Percentiles rank a stretch among this genome's conserved stretches.
Conservation (phyloP, 2,888 invertebrate species). For the Yponomeuta sedellus region DNA sequence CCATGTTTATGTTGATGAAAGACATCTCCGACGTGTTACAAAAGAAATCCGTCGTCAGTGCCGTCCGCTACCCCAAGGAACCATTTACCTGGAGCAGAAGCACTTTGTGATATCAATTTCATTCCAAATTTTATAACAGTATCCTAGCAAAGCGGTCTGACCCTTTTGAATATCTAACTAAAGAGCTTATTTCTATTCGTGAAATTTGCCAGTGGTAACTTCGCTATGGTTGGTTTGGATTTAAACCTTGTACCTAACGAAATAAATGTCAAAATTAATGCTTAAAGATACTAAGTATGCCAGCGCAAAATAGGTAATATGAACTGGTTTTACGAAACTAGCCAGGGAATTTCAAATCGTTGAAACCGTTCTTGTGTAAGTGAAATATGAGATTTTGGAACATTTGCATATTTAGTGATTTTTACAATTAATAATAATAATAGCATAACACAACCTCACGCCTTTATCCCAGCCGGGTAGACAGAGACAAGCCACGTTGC, state of each 20-base stretch:
- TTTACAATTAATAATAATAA: too few relatives aligned
- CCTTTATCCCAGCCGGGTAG: too few relatives aligned
- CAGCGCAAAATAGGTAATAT: background rate
- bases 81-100: background rate
- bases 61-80: background rate
- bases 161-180: background rate
- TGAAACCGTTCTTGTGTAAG: background rate
- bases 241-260: background rate
- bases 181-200: background rate
- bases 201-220: background rate
- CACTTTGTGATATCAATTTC: background rate
- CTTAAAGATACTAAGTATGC: background rate
- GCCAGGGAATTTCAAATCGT: background rate
- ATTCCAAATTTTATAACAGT: background rate
- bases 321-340: background rate
- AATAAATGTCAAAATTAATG: background rate
- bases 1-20: too few relatives aligned
- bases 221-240: background rate
- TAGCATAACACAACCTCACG: too few relatives aligned
- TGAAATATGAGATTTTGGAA: background rate
- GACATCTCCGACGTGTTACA: too few relatives aligned
- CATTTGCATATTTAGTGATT: too few relatives aligned
- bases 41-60: too few relatives aligned
- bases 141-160: slow-evolving; percentile 1
- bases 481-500: too few relatives aligned